Evolutionary conservation across 2,113 vertebrate genomes (phyloP), one percentile per base, ranked within the genome.

Genomic region (Ceratotherium simum): DNA sequence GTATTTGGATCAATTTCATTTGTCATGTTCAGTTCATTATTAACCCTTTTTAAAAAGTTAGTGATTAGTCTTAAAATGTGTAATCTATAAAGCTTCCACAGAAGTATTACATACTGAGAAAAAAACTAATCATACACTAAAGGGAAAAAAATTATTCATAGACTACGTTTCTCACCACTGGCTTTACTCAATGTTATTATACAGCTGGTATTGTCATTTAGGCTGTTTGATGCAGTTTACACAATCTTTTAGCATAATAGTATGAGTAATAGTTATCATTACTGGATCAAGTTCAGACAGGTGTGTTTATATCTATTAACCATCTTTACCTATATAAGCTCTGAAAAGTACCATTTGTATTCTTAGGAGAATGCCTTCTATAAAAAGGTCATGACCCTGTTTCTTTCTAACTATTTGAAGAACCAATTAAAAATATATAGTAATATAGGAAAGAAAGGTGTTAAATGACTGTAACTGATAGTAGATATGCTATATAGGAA

Each of bases 1-100:
- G 6, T 75, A 56, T 79, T 97, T 81, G 65, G 27, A 83, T 64
- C 60, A 70, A 9, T 60, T 94, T 0, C n/a, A 91, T 97, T 69
- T 21, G 95, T 82, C 25, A 95, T 58, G 20, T 96, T 98, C 64
- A 87, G 3, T 36, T 90, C 67, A n/a, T 92, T 62, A 86, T 84
- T 76, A 85, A 42, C 80, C 8, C 64, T 94, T 95, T 97, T 91
- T 42, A 42, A 42, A 95, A 98, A 88, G 62, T 48, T 95, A 85
- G 48, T 95, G 84, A 83, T 95, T 64, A 17, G 3, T 78, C 23
- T 95, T 96, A 85, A 97, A 97, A 95, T 54, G 2, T 88, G 16
- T 94, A 81, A 46, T 85, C 54, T 97, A 54, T 97, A 67, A 94
- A 91, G 20, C 27, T 73, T 56, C 33, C 17, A 13, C 3, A 56